phyloP scores from a whole-genome alignment of 2,888 invertebrate genomes.

The Azorinus chamasolen region DNA sequence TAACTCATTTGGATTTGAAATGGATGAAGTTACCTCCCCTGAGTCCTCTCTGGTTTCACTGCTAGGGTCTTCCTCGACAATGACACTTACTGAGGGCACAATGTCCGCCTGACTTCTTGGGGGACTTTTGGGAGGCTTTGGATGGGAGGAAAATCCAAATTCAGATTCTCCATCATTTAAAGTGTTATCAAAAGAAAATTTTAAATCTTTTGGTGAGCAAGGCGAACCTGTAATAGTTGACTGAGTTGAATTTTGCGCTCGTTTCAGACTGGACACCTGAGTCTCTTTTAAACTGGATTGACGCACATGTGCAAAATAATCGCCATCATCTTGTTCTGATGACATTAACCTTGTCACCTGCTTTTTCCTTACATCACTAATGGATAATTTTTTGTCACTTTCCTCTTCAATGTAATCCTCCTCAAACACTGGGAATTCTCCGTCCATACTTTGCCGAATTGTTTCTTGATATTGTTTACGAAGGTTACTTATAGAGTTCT shows the following conservation, averaged over 20 bases:
- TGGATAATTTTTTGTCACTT: constrained; percentile 15
- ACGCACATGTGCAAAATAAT: constrained; percentile 60
- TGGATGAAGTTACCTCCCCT: neutral
- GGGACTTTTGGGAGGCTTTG: neutral
- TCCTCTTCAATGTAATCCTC: neutral
- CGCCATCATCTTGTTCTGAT: constrained; percentile 66
- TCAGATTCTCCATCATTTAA: constrained; percentile 37
- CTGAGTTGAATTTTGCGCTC: constrained; percentile 52
- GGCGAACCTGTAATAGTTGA: constrained; percentile 56
- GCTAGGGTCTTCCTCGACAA: constrained; percentile 46
- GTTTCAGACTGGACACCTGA: constrained; percentile 2
- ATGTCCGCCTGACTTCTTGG: neutral
- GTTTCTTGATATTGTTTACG: constrained; percentile 57
- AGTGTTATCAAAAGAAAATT: constrained; percentile 48
- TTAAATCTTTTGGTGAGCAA: constrained; percentile 39
- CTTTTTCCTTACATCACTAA: constrained; percentile 62
- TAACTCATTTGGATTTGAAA: constrained; percentile 35
- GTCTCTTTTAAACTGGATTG: constrained; percentile 13
- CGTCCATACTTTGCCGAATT: constrained; percentile 53
- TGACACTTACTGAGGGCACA: constrained; percentile 41
- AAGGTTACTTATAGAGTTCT: constrained; percentile 52
- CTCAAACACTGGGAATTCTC: constrained; percentile 46
- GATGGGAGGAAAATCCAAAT: constrained; percentile 38
- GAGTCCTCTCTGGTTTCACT: neutral
- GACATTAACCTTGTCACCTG: constrained; percentile 64